A percentile compares a stretch with the other conserved stretches of the same genome.
Evolutionary conservation across 2,888 invertebrate genomes (phyloP).

Genomic region (Microctonus brassicae): DNA sequence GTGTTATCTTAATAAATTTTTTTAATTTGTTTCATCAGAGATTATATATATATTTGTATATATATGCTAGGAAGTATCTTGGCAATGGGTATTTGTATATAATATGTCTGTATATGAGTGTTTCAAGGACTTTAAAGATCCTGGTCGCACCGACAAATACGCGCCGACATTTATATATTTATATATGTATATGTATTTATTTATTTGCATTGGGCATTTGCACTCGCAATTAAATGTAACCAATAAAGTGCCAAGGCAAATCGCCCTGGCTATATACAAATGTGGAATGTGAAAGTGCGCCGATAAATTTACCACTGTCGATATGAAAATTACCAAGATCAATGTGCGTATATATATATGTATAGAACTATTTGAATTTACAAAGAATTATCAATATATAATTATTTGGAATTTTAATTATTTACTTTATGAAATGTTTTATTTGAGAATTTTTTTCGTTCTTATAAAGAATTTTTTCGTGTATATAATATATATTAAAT

Average conservation of each 20-base stretch:
- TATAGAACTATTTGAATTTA: background rate
- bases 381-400: background rate
- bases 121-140: slow-evolving; percentile 31
- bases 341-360: background rate
- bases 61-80: background rate
- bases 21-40: background rate
- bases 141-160: slow-evolving; percentile 28
- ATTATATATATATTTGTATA: background rate
- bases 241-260: slow-evolving; percentile 38
- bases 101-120: slow-evolving; percentile 12
- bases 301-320: slow-evolving; percentile 33
- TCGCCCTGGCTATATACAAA: slow-evolving; percentile 26
- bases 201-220: slow-evolving; percentile 15
- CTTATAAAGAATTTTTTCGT: no score
- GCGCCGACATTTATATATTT: background rate
- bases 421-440: background rate
- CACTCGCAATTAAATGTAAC: slow-evolving; percentile 37
- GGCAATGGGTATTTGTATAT: background rate
- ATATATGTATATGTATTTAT: background rate
- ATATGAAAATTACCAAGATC: slow-evolving; percentile 24
- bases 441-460: no score
- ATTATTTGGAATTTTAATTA: background rate
- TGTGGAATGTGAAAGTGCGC: slow-evolving; percentile 36
- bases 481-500: no score
- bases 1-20: background rate